Conservation (phyloP, 2,113 vertebrate species). For the Amia ocellicauda region DNA sequence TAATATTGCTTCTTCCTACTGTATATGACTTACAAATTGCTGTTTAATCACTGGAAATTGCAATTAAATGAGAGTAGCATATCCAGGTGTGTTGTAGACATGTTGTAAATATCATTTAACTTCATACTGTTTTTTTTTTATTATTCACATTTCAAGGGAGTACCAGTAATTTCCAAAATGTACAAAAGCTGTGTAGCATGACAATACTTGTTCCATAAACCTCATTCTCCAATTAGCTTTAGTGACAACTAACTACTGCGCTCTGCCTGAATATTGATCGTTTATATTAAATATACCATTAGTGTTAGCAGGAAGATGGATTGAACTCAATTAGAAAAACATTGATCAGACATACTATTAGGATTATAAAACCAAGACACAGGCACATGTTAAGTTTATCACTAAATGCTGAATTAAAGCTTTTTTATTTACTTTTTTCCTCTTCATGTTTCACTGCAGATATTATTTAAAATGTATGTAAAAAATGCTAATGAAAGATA, state of each 20-base stretch:
- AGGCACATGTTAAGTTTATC: background rate
- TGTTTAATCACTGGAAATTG: no score
- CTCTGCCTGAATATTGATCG: slow-evolving; percentile 48
- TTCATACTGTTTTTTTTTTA: no score
- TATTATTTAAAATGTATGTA: no score
- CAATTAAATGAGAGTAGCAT: no score
- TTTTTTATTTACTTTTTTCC: no score
- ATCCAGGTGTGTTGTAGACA: no score
- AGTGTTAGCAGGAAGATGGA: slow-evolving; percentile 51
- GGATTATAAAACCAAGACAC: slow-evolving; percentile 17
- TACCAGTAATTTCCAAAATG: background rate
- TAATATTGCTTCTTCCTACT: no score
- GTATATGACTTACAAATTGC: no score
- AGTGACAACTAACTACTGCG: slow-evolving; percentile 46
- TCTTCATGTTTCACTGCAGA: no score
- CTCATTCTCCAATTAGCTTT: slow-evolving; percentile 31
- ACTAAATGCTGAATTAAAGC: background rate
- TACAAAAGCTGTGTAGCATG: background rate
- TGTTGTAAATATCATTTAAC: no score
- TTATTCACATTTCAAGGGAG: background rate
- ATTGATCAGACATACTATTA: slow-evolving; percentile 55
- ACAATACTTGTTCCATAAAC: background rate
- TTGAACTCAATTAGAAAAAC: slow-evolving; percentile 46
- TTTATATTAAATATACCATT: slow-evolving; percentile 52
- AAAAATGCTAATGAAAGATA: no score